phyloP scores from a whole-genome alignment of 1,140 invertebrate genomes.

The Ceratosolen solmsi region DNA sequence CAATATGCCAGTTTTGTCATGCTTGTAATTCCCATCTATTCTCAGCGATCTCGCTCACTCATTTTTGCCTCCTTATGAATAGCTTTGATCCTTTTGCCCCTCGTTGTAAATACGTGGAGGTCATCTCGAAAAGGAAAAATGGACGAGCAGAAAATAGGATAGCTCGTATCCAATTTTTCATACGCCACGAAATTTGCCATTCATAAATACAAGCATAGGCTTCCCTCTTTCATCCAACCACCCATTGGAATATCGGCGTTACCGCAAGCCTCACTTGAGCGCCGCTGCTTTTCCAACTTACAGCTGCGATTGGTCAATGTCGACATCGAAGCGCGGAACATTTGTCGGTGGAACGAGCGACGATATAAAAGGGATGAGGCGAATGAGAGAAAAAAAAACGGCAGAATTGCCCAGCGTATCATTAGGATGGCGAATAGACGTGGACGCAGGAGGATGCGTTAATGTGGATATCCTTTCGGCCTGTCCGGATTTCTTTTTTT shows the following conservation, averaged over 20 bases:
- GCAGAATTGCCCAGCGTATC: conserved; percentile 58
- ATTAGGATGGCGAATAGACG: conserved; percentile 55
- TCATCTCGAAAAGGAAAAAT: conserved; percentile 29
- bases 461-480: conserved; percentile 1
- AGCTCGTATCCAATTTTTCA: conserved; percentile 59
- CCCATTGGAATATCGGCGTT: conserved; percentile 53
- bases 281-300: conserved; percentile 56
- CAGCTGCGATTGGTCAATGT: conserved; percentile 59
- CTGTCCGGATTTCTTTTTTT: conserved; percentile 16
- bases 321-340: conserved; percentile 52
- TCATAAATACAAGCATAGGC: conserved; percentile 27
- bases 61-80: conserved; percentile 23
- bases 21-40: conserved; percentile 20
- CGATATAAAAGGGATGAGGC: conserved; percentile 19
- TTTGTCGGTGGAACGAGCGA: conserved; percentile 51
- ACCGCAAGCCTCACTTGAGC: conserved; percentile 41
- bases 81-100: conserved; percentile 13
- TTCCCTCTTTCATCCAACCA: neutral
- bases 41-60: neutral
- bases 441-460: conserved; percentile 20
- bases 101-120: conserved; percentile 27
- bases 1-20: conserved; percentile 28
- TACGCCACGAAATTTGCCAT: neutral
- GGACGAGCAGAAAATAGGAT: conserved; percentile 41
- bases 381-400: conserved; percentile 19